Evolutionary conservation across 2,113 vertebrate species (phyloP).

Genomic region (Scomber japonicus): DNA sequence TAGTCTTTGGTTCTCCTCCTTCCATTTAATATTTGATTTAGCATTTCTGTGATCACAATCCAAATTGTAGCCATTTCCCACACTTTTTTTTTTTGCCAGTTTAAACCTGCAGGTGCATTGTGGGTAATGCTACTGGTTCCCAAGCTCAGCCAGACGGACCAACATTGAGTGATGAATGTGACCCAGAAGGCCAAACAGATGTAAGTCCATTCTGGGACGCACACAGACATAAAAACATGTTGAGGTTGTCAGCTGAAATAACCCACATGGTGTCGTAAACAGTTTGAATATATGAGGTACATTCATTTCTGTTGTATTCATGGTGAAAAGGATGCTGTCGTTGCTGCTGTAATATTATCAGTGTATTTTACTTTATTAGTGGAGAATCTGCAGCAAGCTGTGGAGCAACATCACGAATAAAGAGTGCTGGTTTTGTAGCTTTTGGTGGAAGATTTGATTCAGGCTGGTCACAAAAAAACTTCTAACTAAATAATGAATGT

Average conservation of each 20-base stretch:
- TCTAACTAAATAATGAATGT: neutral
- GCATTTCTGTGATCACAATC: conserved; percentile 8
- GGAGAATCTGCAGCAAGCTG: neutral
- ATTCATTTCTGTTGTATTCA: too few relatives aligned
- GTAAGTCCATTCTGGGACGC: conserved; percentile 31
- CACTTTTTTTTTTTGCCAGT: conserved; percentile 36
- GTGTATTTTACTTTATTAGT: neutral
- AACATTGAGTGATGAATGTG: conserved; percentile 50
- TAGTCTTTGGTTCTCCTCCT: neutral
- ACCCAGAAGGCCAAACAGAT: conserved; percentile 68
- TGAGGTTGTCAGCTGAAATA: neutral
- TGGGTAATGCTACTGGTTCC: conserved; percentile 67
- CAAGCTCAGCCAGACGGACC: conserved; percentile 45
- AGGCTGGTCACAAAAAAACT: neutral
- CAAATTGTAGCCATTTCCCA: conserved; percentile 52
- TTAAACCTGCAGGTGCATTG: conserved; percentile 59
- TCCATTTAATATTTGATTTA: conserved; percentile 4
- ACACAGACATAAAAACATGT: neutral
- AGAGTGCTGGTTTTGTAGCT: neutral
- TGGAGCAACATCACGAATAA: neutral
- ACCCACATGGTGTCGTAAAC: too few relatives aligned
- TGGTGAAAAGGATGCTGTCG: neutral
- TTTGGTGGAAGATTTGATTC: neutral
- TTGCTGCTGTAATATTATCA: neutral
- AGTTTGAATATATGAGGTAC: too few relatives aligned